Evolutionary conservation across 2,888 invertebrate genomes (phyloP).

Genomic region (Gerris lacustris): DNA sequence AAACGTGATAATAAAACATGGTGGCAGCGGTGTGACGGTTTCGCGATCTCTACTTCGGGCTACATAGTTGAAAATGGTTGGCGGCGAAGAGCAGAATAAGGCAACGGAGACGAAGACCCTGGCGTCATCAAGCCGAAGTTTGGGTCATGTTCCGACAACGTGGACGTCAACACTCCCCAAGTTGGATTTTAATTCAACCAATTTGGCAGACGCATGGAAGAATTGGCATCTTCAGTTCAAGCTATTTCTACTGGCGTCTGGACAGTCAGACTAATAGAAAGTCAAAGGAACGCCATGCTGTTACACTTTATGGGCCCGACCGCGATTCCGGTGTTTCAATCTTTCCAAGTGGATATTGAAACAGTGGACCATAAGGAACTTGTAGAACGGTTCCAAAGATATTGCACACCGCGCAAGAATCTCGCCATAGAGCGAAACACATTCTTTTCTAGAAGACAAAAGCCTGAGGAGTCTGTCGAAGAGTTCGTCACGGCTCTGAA

Average conservation of each 20-base stretch:
- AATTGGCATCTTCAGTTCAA: not conserved
- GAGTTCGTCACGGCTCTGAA: not conserved
- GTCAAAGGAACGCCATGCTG: not conserved
- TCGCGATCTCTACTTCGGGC: too few relatives aligned
- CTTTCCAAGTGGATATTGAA: not conserved
- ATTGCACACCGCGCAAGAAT: not conserved
- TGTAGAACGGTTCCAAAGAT: not conserved
- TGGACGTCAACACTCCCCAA: not conserved
- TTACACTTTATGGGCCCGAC: not conserved
- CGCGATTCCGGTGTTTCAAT: not conserved
- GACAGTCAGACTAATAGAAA: not conserved
- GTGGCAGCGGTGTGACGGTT: too few relatives aligned
- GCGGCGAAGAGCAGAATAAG: too few relatives aligned
- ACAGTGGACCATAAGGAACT: not conserved
- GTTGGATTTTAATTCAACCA: not conserved
- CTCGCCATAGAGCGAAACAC: not conserved
- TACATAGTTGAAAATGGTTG: too few relatives aligned
- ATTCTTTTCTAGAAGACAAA: not conserved
- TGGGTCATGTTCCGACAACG: too few relatives aligned
- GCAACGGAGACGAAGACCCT: not conserved
- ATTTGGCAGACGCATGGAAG: not conserved
- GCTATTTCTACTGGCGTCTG: not conserved
- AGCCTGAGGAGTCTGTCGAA: not conserved
- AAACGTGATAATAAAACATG: too few relatives aligned
- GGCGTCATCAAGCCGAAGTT: too few relatives aligned